A percentile compares a stretch with the other conserved stretches of the same genome.
Conservation (phyloP, 1,140 invertebrate species). For the Marisa cornuarietis region DNA sequence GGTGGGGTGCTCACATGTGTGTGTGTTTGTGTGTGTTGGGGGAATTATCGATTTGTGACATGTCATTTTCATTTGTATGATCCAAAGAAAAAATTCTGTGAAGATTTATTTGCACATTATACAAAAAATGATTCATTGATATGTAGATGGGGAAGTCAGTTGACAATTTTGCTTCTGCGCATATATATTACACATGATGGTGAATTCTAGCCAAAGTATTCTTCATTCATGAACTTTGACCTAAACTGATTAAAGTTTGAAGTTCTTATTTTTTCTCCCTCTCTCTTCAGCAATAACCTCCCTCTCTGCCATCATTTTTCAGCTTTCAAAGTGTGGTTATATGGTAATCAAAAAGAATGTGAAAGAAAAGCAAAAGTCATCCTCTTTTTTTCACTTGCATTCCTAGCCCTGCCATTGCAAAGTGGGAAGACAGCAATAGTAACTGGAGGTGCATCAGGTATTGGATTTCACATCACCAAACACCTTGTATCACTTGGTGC, state of each 20-base stretch:
- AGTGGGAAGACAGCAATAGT: constrained; percentile 80
- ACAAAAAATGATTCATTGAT: too few species aligned
- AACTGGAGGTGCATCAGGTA: constrained; percentile 87
- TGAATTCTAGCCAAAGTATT: too few species aligned
- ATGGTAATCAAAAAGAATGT: background rate
- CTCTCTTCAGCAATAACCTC: background rate
- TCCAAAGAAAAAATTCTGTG: too few species aligned
- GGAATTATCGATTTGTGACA: too few species aligned
- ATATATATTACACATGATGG: too few species aligned
- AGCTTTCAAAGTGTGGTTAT: background rate
- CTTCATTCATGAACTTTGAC: background rate
- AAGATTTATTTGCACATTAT: too few species aligned
- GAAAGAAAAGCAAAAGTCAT: background rate
- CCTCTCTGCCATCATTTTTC: background rate
- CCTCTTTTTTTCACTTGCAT: constrained; percentile 5
- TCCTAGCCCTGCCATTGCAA: constrained; percentile 35
- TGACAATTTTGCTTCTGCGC: too few species aligned
- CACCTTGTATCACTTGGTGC: constrained; percentile 82
- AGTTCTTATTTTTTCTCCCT: background rate
- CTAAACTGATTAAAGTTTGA: background rate
- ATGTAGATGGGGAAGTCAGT: too few species aligned
- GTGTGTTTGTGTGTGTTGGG: too few species aligned
- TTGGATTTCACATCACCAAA: constrained; percentile 83
- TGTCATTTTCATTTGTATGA: too few species aligned
- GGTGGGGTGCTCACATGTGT: too few species aligned